phyloP scores from a whole-genome alignment of 2,888 invertebrate genomes.

The Diaperis boleti region DNA sequence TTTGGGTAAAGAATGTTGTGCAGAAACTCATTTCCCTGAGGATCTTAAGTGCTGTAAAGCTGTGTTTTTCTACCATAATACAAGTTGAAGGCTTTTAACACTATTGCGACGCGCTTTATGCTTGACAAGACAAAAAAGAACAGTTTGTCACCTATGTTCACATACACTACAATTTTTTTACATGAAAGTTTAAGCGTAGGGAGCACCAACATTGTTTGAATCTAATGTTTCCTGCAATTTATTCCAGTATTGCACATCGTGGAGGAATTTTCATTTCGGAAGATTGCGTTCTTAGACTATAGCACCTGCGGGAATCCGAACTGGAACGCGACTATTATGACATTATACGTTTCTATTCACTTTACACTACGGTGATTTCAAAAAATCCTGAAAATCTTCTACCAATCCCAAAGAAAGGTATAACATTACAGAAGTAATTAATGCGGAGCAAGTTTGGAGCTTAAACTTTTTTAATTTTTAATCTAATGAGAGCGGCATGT shows the following conservation, averaged over 20 bases:
- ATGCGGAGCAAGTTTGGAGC: slow-evolving; percentile 8
- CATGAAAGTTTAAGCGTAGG: neutral
- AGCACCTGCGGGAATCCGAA: slow-evolving; percentile 56
- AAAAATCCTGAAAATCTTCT: slow-evolving; percentile 16
- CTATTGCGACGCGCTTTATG: slow-evolving; percentile 19
- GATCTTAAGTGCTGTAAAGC: slow-evolving; percentile 39
- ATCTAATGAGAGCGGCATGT: slow-evolving; percentile 51
- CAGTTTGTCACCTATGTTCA: neutral
- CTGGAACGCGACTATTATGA: slow-evolving; percentile 51
- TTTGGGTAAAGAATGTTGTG: slow-evolving; percentile 24
- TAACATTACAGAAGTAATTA: slow-evolving; percentile 19
- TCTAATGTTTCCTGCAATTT: slow-evolving; percentile 48
- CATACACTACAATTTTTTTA: neutral
- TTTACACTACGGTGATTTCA: slow-evolving; percentile 41
- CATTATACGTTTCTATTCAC: slow-evolving; percentile 44
- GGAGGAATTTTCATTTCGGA: slow-evolving; percentile 56
- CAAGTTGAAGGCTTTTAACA: slow-evolving; percentile 27
- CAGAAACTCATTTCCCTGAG: slow-evolving; percentile 16
- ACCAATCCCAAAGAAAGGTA: slow-evolving; percentile 4
- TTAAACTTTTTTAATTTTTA: slow-evolving; percentile 49
- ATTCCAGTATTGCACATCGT: slow-evolving; percentile 51
- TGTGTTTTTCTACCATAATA: slow-evolving; percentile 29
- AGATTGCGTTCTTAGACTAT: slow-evolving; percentile 56
- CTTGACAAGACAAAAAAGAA: slow-evolving; percentile 1
- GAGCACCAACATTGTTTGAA: slow-evolving; percentile 34